Evolutionary conservation across 2,888 invertebrate genomes (phyloP).

Genomic region (Dastarcus helophoroides): DNA sequence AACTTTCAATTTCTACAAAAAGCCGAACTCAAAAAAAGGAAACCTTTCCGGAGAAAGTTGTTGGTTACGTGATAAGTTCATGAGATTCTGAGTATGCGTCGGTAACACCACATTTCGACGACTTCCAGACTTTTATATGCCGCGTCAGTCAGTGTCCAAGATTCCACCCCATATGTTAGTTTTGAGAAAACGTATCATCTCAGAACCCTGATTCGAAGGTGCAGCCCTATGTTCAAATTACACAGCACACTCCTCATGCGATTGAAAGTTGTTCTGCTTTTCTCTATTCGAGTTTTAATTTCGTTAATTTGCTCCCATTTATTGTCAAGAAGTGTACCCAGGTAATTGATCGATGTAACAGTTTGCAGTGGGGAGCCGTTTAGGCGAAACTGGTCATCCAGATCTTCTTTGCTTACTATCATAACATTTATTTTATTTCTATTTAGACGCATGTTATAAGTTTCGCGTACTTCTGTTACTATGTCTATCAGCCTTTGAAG

Average conservation of each 20-base stretch:
- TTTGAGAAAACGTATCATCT: slow-evolving; percentile 2
- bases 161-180: slow-evolving; percentile 1
- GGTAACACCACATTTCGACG: slow-evolving; percentile 17
- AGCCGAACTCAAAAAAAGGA: no score
- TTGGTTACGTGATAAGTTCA: slow-evolving; percentile 1
- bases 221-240: not conserved
- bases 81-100: slow-evolving; percentile 6
- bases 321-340: slow-evolving; percentile 2
- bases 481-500: slow-evolving; percentile 3
- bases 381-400: slow-evolving; percentile 2
- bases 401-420: slow-evolving; percentile 4
- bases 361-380: slow-evolving; percentile 2
- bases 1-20: no score
- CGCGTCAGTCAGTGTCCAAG: slow-evolving; percentile 20
- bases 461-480: slow-evolving; percentile 4
- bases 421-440: slow-evolving; percentile 3
- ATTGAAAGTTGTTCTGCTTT: slow-evolving; percentile 2
- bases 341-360: slow-evolving; percentile 4
- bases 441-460: slow-evolving; percentile 4
- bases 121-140: slow-evolving; percentile 38
- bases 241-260: slow-evolving; percentile 5
- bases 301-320: slow-evolving; percentile 4
- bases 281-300: slow-evolving; percentile 5
- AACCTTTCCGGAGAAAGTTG: not conserved
- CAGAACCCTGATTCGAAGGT: slow-evolving; percentile 1